A percentile compares a stretch with the other conserved stretches of the same genome.
These are phyloP conservation scores for Cremastinae sp. DNA, from an alignment of 2,888 invertebrate genomes.

Conservation along the genomic window DNA sequence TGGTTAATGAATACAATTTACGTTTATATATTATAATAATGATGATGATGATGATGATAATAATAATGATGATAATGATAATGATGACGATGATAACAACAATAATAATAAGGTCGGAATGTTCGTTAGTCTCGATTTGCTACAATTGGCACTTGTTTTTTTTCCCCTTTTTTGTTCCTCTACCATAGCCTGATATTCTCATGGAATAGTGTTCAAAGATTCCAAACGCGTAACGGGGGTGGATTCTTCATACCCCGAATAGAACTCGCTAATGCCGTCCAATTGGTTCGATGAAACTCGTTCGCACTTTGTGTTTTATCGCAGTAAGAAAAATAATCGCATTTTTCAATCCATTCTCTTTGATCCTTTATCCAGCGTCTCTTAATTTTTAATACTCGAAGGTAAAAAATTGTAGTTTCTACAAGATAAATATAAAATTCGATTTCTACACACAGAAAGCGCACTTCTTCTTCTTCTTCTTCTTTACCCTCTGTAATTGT, in stretches of 20 bases:
- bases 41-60: too few species aligned
- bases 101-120: conserved; percentile 67
- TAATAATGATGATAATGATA: too few species aligned
- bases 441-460: conserved; percentile 54
- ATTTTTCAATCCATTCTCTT: not conserved
- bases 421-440: conserved; percentile 45
- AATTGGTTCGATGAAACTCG: conserved; percentile 40
- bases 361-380: conserved; percentile 3
- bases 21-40: too few species aligned
- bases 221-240: conserved; percentile 16
- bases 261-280: conserved; percentile 23
- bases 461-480: conserved; percentile 40
- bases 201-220: not conserved
- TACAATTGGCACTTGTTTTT: conserved; percentile 75
- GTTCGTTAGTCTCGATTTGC: conserved; percentile 69
- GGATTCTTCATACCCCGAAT: conserved; percentile 15
- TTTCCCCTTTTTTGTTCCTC: conserved; percentile 30
- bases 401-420: conserved; percentile 40
- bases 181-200: not conserved
- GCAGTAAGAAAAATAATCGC: not conserved
- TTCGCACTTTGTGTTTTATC: conserved; percentile 37
- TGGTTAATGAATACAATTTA: too few species aligned
- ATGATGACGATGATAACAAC: conserved; percentile 55
- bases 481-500: not conserved
- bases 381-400: not conserved